Evolutionary conservation across 2,797 vertebrate genomes (phyloP), one percentile per base, ranked within the genome.

Genomic region (Hirundo rustica): DNA sequence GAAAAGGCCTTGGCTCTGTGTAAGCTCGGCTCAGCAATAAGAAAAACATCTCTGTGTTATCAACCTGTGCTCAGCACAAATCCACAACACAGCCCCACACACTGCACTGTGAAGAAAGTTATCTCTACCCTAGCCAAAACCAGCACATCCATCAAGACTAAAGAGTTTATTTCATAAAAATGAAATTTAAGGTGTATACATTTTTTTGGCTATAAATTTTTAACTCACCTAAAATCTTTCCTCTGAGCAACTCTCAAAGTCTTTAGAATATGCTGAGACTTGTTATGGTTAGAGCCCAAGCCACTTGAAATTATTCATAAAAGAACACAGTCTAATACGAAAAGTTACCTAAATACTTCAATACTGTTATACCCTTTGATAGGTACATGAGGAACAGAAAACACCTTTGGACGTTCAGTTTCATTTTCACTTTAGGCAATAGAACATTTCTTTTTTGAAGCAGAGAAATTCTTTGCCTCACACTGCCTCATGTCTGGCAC

Each of bases 381-480:
- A 44, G 90, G 89, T 53, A 90, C n/a, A 5, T 18, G 22, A 61
- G 87, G 92, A 66, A 92, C 68, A 48, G 83, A 74, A 74, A 85
- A 92, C 10, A 94, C 90, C 80, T 89, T 87, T 13, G 58, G 74
- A 16, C 48, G 65, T 60, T 97, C 95, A 1, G 20, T 97, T 87
- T 96, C 57, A 60, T 85, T 93, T 96, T 95, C 68, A 86, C 89
- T 93, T 96, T 93, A 16, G 85, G 93, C 60, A 79, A 94, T 34
- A 84, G 85, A 57, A 65, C 48, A 75, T 95, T 96, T 83, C n/a
- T 87, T 89, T 96, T 95, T 88, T 97, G 83, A 93, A 92, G 61
- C 10, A 89, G 85, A 66, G 88, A 80, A 88, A 74, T 67, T 67
- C 21, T 88, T 85, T 60, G 80, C 30, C 25, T 57, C n/a, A 54